phyloP scores from a whole-genome alignment of 2,797 vertebrate genomes.

The Aeoliscus strigatus region DNA sequence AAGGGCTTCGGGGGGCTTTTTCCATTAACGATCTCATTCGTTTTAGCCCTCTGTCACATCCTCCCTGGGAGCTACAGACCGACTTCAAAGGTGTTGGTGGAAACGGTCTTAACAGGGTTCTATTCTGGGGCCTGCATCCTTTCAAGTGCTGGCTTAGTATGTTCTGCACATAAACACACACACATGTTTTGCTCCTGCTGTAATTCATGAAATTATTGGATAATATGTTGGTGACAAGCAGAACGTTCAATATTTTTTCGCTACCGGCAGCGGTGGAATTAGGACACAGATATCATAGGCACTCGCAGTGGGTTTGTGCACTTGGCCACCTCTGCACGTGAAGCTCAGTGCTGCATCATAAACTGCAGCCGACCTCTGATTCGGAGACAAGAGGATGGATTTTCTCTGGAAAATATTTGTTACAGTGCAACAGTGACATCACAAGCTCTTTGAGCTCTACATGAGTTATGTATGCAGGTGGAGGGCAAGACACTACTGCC shows the following conservation, averaged over 20 bases:
- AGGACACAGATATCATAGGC: neutral
- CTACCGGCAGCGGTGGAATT: neutral
- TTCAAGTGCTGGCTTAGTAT: conserved; percentile 33
- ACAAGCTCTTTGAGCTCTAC: no score
- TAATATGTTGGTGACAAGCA: conserved; percentile 2
- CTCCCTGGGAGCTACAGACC: conserved; percentile 34
- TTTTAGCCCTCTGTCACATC: conserved; percentile 40
- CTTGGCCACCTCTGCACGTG: neutral
- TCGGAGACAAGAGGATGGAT: neutral
- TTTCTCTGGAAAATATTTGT: neutral
- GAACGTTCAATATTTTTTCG: neutral
- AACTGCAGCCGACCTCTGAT: neutral
- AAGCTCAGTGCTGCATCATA: neutral
- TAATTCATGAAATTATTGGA: conserved; percentile 17
- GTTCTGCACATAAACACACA: conserved; percentile 5
- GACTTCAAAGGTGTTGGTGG: conserved; percentile 62
- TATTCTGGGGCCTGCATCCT: conserved; percentile 26
- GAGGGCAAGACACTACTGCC: no score
- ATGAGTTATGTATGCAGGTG: no score
- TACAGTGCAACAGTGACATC: neutral
- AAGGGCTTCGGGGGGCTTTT: conserved; percentile 53
- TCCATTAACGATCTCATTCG: conserved; percentile 58
- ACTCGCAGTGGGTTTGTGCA: neutral
- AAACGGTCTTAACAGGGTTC: conserved; percentile 37
- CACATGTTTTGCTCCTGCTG: conserved; percentile 7